These are phyloP conservation scores for Vulpes ferrilata DNA, from an alignment of 2,113 vertebrate species.

Conservation along the genomic window DNA sequence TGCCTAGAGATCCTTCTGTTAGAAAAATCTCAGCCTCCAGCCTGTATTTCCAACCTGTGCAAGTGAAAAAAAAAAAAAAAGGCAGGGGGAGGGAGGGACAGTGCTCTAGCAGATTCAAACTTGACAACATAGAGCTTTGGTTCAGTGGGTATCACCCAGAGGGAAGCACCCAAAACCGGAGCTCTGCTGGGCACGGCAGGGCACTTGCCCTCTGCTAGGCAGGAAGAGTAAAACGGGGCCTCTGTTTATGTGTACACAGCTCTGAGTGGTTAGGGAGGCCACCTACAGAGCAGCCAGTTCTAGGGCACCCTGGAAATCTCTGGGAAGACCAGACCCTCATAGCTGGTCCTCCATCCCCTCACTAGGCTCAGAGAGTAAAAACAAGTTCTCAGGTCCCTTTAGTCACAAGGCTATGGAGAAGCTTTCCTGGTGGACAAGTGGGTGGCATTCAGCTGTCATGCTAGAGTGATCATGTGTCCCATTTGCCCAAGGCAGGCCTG, in stretches of 20 bases:
- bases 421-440: not conserved
- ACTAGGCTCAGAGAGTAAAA: not conserved
- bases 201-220: not conserved
- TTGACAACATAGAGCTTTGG: not conserved
- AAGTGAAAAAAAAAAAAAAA: not conserved
- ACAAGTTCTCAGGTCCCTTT: not conserved
- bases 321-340: not conserved
- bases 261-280: not conserved
- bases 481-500: slow-evolving; percentile 1
- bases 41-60: not conserved
- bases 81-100: not conserved
- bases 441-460: not conserved
- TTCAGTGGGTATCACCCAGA: not conserved
- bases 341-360: not conserved
- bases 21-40: not conserved
- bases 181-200: not conserved
- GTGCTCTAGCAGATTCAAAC: not conserved
- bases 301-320: not conserved
- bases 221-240: not conserved
- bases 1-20: not conserved
- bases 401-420: not conserved
- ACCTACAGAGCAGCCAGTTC: not conserved
- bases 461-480: not conserved
- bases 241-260: slow-evolving; percentile 54
- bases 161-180: slow-evolving; percentile 41